Conservation (phyloP, 2,797 vertebrate genomes). For the Ctenochaetus hawaiiensis region DNA sequence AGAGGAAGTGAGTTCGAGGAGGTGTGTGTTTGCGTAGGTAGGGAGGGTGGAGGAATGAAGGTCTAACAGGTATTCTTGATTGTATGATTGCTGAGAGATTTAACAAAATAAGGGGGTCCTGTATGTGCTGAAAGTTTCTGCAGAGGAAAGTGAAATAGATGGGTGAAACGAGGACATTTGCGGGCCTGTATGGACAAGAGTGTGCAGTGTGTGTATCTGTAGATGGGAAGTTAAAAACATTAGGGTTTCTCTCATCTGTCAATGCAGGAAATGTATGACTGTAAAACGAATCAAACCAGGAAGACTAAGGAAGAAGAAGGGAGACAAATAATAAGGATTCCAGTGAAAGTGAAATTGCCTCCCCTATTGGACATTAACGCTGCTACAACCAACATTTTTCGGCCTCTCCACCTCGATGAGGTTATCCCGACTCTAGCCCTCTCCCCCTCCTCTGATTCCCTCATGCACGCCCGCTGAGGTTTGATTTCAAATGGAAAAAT, state of each 20-base stretch:
- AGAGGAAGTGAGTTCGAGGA: constrained; percentile 62
- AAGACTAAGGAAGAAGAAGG: constrained; percentile 20
- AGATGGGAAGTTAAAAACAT: constrained; percentile 1
- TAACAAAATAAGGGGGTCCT: constrained; percentile 37
- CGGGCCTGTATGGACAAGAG: not conserved
- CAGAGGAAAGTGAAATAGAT: constrained; percentile 1
- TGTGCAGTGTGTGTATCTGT: not conserved
- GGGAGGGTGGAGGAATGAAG: constrained; percentile 37
- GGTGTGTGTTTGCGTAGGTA: constrained; percentile 58
- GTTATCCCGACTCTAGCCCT: constrained; percentile 68
- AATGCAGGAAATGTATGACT: not conserved
- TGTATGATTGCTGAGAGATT: constrained; percentile 27
- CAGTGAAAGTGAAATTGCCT: constrained; percentile 82
- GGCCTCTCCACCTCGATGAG: constrained; percentile 47
- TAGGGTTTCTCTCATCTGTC: not conserved
- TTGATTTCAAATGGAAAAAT: constrained; percentile 92
- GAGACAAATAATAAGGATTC: constrained; percentile 56
- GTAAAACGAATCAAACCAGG: constrained; percentile 16
- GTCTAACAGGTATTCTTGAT: constrained; percentile 47
- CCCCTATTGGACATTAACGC: constrained; percentile 83
- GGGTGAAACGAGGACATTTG: not conserved
- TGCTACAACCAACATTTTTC: constrained; percentile 71
- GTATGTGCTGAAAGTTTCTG: constrained; percentile 34
- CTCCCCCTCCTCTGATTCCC: constrained; percentile 69
- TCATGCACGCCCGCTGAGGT: constrained; percentile 79